Percentiles rank a stretch among this genome's conserved stretches.
Conservation (phyloP, 2,113 vertebrate species). For the Microcebus griseorufus region DNA sequence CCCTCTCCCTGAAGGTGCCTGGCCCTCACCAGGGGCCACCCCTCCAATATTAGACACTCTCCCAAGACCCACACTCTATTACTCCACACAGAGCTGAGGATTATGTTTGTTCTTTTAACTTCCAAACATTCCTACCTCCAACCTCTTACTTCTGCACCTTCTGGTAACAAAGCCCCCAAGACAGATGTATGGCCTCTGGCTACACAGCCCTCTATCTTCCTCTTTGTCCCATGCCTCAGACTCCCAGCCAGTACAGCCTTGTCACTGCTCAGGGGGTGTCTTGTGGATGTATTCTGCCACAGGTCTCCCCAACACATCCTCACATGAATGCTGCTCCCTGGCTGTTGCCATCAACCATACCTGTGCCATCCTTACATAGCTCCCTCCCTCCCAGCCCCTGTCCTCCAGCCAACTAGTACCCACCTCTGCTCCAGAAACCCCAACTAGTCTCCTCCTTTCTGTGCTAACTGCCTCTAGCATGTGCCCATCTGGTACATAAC, state of each 20-base stretch:
- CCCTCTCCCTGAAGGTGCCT: neutral
- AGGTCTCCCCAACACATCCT: neutral
- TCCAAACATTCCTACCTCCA: no score
- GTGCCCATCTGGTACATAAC: fast-evolving
- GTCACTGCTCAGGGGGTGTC: neutral
- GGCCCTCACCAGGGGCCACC: no score
- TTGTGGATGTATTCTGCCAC: neutral
- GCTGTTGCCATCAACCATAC: neutral
- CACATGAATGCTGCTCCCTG: neutral
- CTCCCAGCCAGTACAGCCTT: neutral
- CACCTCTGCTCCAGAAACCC: neutral
- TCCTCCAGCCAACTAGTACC: neutral
- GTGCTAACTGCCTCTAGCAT: neutral
- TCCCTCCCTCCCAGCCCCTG: no score
- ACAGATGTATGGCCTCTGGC: neutral
- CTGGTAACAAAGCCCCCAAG: neutral
- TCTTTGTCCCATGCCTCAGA: fast-evolving
- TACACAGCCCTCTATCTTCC: neutral
- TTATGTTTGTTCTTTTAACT: neutral
- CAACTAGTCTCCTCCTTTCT: no score
- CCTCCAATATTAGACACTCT: fast-evolving
- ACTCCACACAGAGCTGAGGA: fast-evolving
- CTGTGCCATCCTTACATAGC: no score
- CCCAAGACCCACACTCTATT: no score
- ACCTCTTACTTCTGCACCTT: no score